Evolutionary conservation across 2,888 invertebrate species (phyloP).

Genomic region (Horisme vitalbata): DNA sequence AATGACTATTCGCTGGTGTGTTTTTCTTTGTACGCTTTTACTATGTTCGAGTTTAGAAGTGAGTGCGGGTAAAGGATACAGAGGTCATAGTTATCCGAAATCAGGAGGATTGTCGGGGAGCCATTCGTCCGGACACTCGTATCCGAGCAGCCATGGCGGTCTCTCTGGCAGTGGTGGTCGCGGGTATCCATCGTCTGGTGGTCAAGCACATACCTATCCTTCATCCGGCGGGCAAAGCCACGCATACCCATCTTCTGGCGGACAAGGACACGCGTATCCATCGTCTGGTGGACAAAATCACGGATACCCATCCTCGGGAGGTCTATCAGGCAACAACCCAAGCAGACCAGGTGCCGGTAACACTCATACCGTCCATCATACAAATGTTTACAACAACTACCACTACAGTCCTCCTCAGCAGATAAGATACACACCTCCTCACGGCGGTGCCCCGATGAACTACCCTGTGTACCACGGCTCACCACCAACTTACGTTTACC

Average conservation of each 20-base stretch:
- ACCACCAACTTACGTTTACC: constrained; percentile 69
- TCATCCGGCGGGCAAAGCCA: constrained; percentile 34
- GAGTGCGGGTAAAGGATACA: constrained; percentile 31
- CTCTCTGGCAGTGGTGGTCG: constrained; percentile 36
- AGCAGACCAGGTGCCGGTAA: constrained; percentile 28
- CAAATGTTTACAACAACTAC: constrained; percentile 58
- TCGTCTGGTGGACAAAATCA: constrained; percentile 30
- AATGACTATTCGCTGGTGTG: constrained; percentile 50
- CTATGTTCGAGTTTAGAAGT: constrained; percentile 42
- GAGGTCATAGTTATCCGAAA: constrained; percentile 39
- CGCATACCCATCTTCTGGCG: constrained; percentile 24
- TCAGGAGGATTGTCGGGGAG: constrained; percentile 44
- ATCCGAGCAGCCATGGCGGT: constrained; percentile 50
- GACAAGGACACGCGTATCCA: constrained; percentile 38
- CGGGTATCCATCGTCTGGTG: constrained; percentile 39
- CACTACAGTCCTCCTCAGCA: constrained; percentile 68
- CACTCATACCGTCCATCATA: constrained; percentile 44
- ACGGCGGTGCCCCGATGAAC: constrained; percentile 51
- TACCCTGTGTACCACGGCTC: constrained; percentile 68
- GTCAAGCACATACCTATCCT: constrained; percentile 36
- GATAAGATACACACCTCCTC: constrained; percentile 57
- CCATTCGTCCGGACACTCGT: constrained; percentile 40
- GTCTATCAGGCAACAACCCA: constrained; percentile 32
- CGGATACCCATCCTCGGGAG: constrained; percentile 34
- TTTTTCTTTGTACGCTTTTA: constrained; percentile 53